Base-by-base conservation (phyloP, 2,797 vertebrate genomes). In the Cossypha niveicapilla region DNA sequence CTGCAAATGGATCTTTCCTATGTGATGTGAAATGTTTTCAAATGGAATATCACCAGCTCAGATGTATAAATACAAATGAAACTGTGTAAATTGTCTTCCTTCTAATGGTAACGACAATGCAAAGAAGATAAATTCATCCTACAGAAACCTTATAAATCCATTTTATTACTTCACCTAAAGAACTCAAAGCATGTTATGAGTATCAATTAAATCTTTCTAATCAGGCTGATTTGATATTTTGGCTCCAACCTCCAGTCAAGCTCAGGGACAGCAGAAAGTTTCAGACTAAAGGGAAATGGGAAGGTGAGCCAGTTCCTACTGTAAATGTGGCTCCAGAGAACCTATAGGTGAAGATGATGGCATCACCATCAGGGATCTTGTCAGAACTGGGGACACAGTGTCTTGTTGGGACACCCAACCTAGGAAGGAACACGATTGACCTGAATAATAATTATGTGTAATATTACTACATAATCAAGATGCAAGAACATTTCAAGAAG, bases 1-100 rank as follows among this genome's bases (percentile, higher is more conserved):
- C 67, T 92, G 77, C 80, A 95, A 92, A 82, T 22, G 23, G 71
- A 57, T 80, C n/a, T 73, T 72, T 41, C 74, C 30, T 78, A 21
- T 84, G 56, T 86, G 58, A 62, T 54, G n/a, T 27, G 37, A 88
- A 86, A 70, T 61, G 45, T 68, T 90, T 89, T 80, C 63, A 93
- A 82, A 85, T 68, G 27, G 53, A 91, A 30, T 77, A 68, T 89
- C 53, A 68, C 19, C 37, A 77, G 30, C 41, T 77, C 37, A 47
- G 45, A 75, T 24, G 10, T 30, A 76, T 50, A 91, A 84, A 86
- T 54, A 90, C 25, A 92, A 82, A 51, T 41, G 41, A 44, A 94
- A 54, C 16, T 28, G 9, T 17, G 41, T 56, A 25, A 11, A 51
- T 15, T 35, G 15, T 41, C 62, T 79, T 77, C 30, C 41, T 63